These are phyloP conservation scores for Stigmatopora argus DNA, from an alignment of 2,113 vertebrate genomes.

Conservation along the genomic window DNA sequence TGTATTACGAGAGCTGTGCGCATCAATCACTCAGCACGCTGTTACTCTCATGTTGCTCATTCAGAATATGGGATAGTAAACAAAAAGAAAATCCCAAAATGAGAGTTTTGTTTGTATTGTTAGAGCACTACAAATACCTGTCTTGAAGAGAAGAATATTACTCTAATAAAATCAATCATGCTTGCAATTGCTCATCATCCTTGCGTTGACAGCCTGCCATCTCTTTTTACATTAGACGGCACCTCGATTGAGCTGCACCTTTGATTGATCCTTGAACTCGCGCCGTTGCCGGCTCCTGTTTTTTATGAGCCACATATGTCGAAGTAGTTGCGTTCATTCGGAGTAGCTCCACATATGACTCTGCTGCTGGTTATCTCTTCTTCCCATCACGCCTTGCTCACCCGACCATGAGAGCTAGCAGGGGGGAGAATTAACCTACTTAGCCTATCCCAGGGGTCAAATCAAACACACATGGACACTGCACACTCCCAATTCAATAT, in stretches of 20 bases:
- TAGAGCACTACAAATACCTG: neutral
- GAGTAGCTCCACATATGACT: slow-evolving; percentile 41
- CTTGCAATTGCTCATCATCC: slow-evolving; percentile 35
- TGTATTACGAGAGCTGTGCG: slow-evolving; percentile 67
- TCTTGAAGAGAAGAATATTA: slow-evolving; percentile 9
- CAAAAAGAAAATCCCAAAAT: slow-evolving; percentile 56
- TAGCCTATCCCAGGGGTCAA: slow-evolving; percentile 58
- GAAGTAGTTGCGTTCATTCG: slow-evolving; percentile 40
- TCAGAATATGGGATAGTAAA: slow-evolving; percentile 60
- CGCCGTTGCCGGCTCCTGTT: slow-evolving; percentile 41
- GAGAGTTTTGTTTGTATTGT: slow-evolving; percentile 12
- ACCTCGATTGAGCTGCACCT: slow-evolving; percentile 66
- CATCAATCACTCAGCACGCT: slow-evolving; percentile 70
- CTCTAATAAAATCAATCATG: slow-evolving; percentile 15
- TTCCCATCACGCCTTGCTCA: slow-evolving; percentile 56
- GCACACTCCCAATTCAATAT: slow-evolving; percentile 26
- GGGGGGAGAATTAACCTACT: slow-evolving; percentile 59
- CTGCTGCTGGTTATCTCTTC: slow-evolving; percentile 65
- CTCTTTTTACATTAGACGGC: slow-evolving; percentile 53
- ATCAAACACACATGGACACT: slow-evolving; percentile 36
- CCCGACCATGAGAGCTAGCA: slow-evolving; percentile 44
- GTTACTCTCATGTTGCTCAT: slow-evolving; percentile 48
- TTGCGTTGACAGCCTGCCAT: slow-evolving; percentile 52
- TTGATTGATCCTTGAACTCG: slow-evolving; percentile 55
- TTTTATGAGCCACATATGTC: slow-evolving; percentile 57